Evolutionary conservation across 1,140 invertebrate species (phyloP).

Genomic region (Pseudomyrmex pallidus): DNA sequence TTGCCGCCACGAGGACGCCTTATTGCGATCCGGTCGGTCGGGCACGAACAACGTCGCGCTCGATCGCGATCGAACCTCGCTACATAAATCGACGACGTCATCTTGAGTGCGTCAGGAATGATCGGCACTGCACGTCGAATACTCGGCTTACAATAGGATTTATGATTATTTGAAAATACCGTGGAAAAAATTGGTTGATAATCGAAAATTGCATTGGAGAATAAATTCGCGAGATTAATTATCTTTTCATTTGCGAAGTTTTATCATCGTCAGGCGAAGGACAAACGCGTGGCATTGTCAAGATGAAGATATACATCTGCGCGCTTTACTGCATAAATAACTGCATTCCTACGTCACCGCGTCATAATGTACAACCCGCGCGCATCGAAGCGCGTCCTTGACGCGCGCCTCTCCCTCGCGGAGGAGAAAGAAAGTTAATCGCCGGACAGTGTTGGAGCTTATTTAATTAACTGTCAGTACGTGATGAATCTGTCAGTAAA

Average conservation of each 20-base stretch:
- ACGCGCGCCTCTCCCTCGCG: conserved; percentile 19
- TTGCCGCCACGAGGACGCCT: conserved; percentile 25
- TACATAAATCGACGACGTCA: conserved; percentile 50
- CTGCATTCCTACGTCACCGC: conserved; percentile 11
- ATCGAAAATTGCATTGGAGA: no score
- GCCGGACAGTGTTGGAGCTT: conserved; percentile 2
- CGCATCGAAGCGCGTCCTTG: conserved; percentile 44
- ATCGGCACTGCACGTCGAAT: no score
- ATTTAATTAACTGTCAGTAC: conserved; percentile 42
- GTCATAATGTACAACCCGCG: conserved; percentile 3
- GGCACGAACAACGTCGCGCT: conserved; percentile 51
- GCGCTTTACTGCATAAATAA: background rate
- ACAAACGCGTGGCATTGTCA: background rate
- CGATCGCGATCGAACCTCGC: conserved; percentile 49
- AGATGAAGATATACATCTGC: conserved; percentile 1
- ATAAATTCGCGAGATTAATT: background rate
- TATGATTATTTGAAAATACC: background rate
- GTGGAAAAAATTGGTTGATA: no score
- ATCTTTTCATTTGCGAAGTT: background rate
- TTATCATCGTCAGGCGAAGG: background rate
- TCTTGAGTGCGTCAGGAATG: conserved; percentile 29
- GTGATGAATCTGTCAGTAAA: conserved; percentile 14
- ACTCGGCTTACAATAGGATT: no score
- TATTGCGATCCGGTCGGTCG: conserved; percentile 35
- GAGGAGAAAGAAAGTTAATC: conserved; percentile 54